Percentiles rank a stretch among this genome's conserved stretches.
Evolutionary conservation across 1,140 invertebrate species (phyloP).

Genomic region (Mylabris phalerata): DNA sequence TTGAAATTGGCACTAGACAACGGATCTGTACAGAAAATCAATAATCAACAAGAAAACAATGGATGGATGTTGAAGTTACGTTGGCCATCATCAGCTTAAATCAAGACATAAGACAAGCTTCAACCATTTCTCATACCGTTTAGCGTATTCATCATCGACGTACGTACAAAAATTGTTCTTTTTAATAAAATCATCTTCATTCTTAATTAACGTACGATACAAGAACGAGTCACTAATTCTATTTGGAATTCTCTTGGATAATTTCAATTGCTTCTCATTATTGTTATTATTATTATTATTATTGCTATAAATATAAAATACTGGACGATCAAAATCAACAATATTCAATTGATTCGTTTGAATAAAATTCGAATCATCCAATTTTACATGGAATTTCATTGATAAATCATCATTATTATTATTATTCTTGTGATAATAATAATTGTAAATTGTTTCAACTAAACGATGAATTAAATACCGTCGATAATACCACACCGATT

Average conservation of each 20-base stretch:
- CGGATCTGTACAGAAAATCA: no score
- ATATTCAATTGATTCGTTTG: conserved; percentile 1
- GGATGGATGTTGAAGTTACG: no score
- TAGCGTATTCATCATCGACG: conserved; percentile 20
- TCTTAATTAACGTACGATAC: conserved; percentile 24
- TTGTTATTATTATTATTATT: neutral
- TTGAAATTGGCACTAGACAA: no score
- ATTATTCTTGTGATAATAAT: conserved; percentile 1
- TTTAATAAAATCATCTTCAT: conserved; percentile 26
- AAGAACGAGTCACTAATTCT: conserved; percentile 21
- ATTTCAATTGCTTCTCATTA: conserved; percentile 25
- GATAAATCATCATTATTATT: conserved; percentile 10
- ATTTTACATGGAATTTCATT: conserved; percentile 17
- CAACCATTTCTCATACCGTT: conserved; percentile 31
- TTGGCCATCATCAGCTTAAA: no score
- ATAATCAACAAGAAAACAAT: no score
- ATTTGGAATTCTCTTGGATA: conserved; percentile 25
- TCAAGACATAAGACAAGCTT: conserved; percentile 22
- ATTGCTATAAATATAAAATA: neutral
- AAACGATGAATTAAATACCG: conserved; percentile 48
- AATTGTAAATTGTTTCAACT: conserved; percentile 26
- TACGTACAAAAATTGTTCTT: conserved; percentile 4
- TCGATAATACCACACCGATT: conserved; percentile 65
- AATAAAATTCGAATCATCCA: conserved; percentile 19
- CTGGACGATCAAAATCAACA: no score